These are phyloP conservation scores for Colaptes auratus DNA, from an alignment of 2,113 vertebrate species.

Conservation along the genomic window DNA sequence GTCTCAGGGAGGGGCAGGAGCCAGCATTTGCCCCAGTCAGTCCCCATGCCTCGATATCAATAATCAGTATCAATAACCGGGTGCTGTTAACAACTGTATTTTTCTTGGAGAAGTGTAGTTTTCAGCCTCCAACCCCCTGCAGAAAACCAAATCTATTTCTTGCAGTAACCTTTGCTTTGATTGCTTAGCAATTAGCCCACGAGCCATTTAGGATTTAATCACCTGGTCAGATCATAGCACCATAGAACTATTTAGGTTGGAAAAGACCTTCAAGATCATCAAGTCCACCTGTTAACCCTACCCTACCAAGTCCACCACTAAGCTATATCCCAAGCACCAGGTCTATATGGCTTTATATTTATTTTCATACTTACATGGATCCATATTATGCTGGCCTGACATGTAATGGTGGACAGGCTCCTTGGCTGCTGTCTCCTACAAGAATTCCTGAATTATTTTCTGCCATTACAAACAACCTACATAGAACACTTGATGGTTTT, in stretches of 20 bases:
- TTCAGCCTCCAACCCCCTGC: neutral
- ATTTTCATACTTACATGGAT: rapidly evolving
- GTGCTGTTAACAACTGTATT: neutral
- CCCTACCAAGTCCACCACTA: too few relatives aligned
- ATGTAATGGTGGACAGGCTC: neutral
- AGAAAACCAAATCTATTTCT: neutral
- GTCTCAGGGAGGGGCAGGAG: neutral
- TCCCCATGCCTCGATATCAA: neutral
- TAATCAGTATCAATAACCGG: too few relatives aligned
- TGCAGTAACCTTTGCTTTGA: neutral
- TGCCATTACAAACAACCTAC: neutral
- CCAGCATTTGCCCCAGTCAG: rapidly evolving
- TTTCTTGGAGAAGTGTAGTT: neutral
- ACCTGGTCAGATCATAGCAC: neutral
- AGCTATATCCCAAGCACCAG: too few relatives aligned
- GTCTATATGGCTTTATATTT: too few relatives aligned
- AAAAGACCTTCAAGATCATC: too few relatives aligned
- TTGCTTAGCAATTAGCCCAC: neutral
- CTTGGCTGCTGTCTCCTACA: rapidly evolving
- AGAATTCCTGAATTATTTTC: neutral
- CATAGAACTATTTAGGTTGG: too few relatives aligned
- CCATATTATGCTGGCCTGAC: rapidly evolving
- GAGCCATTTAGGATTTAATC: neutral
- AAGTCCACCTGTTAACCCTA: too few relatives aligned
- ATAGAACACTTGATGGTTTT: neutral